Evolutionary conservation across 2,888 invertebrate genomes (phyloP), one percentile per base, ranked within the genome.

Genomic region (Amaurobius ferox): DNA sequence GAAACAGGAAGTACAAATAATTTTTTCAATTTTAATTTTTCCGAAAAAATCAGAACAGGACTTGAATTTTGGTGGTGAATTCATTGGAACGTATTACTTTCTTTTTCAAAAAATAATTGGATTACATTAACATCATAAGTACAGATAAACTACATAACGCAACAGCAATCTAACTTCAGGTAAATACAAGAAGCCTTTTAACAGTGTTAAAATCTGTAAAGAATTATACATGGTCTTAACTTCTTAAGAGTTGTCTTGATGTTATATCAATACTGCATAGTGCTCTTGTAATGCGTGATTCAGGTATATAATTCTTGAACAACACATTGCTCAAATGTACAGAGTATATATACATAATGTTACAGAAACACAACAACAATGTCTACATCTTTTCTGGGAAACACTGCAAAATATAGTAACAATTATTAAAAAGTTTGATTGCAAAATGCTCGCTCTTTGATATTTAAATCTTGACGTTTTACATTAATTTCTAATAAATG

Each of bases 121-220:
- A 72, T 72, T 35, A 79, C 28, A 30, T 30, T 67, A 80, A 76
- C 81, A 76, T 76, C 55, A 62, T 48, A 48, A 44, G 80, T 67
- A 71, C 71, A 64, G 66, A 30, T 35, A 48, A 83, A 77, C 76
- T 76, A 83, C 68, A 44, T 71, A 85, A 77, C 77, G 71, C 72
- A 85, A 85, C 83, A 85, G 77, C 40, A 28, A 79, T 71, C 35
- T 70, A 76, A 76, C 81, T 76, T 76, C 64, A 29, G 48, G 64
- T 83, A 39, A 83, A 64, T 66, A 39, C 64, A 62, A 16, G 62
- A 61, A 81, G 77, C 64, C n/a, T 70, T 61, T 76, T 78, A 85
- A 85, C 83, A 85, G 44, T 77, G 39, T 78, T 85, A 85, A 76
- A 85, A 72, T 85, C 67, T 77, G 30, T 83, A 55, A 81, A 81